Evolutionary conservation across 2,113 vertebrate genomes (phyloP), one percentile per base, ranked within the genome.

Genomic region (Apteryx owenii): DNA sequence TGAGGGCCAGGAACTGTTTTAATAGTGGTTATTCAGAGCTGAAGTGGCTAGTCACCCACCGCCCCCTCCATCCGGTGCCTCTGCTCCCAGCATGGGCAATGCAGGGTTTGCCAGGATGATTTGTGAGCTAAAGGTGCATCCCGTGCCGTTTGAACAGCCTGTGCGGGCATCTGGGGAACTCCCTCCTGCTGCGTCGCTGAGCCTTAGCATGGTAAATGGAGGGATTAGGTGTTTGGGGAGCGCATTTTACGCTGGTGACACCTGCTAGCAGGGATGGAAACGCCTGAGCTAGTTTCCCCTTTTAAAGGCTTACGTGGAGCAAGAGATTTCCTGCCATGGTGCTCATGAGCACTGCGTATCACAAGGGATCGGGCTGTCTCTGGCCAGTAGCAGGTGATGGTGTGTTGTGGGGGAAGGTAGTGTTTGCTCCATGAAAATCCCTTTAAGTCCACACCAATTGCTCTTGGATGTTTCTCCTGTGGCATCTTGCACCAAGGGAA

Each of bases 71-170:
- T 60, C n/a, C 3, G 12, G 20, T 12, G 5, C 46, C 60, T 40
- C 1, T 0, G 61, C 54, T 70, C 25, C 48, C 1, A 0, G 56
- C 22, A 5, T 1, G 70, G 16, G 18, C n/a, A 21, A 31, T 0
- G 1, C 18, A 7, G 82, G 62, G 54, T 64, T 28, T 25, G 31
- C n/a, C 2, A 1, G 54, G 50, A 51, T n/a, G 19, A 50, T 61
- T 15, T 76, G 36, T 51, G 29, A 70, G 58, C 79, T 83, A 42
- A n/a, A 71, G 87, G 38, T 53, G 40, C 33, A 29, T 48, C 51
- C 19, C 26, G 4, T 9, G 23, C 14, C 16, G 19, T 38, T 13
- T 18, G 40, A n/a, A 44, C 21, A 76, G 73, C 33, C 48, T 6
- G 8, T 48, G 46, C 7, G 46, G 46, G 46, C 46, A 19, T 48